Base-by-base conservation (phyloP, 2,888 invertebrate genomes). In the Gymnoscelis rufifasciata region DNA sequence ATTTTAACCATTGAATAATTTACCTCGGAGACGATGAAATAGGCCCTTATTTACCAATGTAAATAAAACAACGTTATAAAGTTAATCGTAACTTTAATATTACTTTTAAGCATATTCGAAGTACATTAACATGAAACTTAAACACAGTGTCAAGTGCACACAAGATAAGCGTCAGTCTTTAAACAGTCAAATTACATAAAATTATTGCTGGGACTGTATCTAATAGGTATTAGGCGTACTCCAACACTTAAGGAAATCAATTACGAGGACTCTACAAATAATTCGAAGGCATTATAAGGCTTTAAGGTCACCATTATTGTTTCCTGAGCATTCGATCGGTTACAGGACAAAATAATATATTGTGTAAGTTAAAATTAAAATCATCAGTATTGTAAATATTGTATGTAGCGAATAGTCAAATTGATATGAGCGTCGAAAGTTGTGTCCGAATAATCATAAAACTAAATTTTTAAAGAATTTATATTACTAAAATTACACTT, bases 121-220 rank as follows among this genome's bases (percentile, higher is more conserved):
- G 55, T 55, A 52, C 53, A 55, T 56, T 56, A 52, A 63, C 63
- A 62, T 54, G 52, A 62, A 64, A 69, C 61, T 47, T 49, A 57
- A 55, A 67, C 59, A 62, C 54, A 68, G 66, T 67, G 68, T 65
- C 71, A 72, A 71, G 74, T 76, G 75, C 78, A 78, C 76, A 77
- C 71, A 76, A 68, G 62, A 63, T 61, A 66, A 67, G 71, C 68
- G 64, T 84, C 83, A 84, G 83, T 84, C 83, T 83, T 83, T 76
- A 68, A 74, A 79, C 76, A 80, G 79, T 81, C 79, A 54, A 78
- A 82, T 82, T 78, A 83, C 82, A 81, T 75, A 68, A 74, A 74
- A 71, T 83, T 83, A 84, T 84, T 83, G 83, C 83, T 83, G 82
- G 57, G 68, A 71, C 68, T 68, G 74, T 71, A 60, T 64, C 62